A percentile compares a stretch with the other conserved stretches of the same genome.
phyloP scores from a whole-genome alignment of 2,888 invertebrate species.

The Brachypalpus laphriformis region DNA sequence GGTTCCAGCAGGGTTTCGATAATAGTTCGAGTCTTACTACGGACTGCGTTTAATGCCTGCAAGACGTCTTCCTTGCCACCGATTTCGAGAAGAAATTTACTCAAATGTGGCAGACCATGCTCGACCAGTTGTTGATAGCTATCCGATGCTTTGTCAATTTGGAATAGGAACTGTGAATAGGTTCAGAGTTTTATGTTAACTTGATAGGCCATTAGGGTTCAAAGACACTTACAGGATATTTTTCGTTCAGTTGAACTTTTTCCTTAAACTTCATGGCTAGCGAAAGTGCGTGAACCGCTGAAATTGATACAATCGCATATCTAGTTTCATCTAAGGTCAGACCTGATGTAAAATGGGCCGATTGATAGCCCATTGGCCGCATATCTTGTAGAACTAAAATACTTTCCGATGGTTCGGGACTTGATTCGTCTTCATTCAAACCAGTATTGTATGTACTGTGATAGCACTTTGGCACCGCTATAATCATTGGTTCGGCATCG shows the following conservation, averaged over 20 bases:
- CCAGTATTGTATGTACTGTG: constrained; percentile 86
- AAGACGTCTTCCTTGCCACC: constrained; percentile 86
- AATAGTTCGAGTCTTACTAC: constrained; percentile 88
- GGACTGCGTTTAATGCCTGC: constrained; percentile 85
- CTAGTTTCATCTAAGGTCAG: constrained; percentile 84
- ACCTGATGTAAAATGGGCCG: constrained; percentile 77
- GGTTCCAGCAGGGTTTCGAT: constrained; percentile 89
- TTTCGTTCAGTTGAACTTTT: constrained; percentile 76
- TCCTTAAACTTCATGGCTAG: constrained; percentile 86
- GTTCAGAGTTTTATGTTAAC: not conserved
- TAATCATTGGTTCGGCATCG: constrained; percentile 83
- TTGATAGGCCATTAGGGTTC: not conserved
- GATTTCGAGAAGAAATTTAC: constrained; percentile 87
- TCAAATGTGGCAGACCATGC: constrained; percentile 89
- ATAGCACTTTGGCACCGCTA: constrained; percentile 88
- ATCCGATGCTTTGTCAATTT: constrained; percentile 90
- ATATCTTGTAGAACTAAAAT: constrained; percentile 90
- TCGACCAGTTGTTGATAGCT: constrained; percentile 91
- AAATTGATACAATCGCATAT: constrained; percentile 88
- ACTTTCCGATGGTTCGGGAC: constrained; percentile 85
- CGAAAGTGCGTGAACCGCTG: constrained; percentile 89
- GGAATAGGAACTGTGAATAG: constrained; percentile 86
- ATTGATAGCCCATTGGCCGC: constrained; percentile 82
- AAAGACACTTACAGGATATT: constrained; percentile 76
- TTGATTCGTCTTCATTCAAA: constrained; percentile 77